Percentiles rank a stretch among this genome's conserved stretches.
phyloP scores from a whole-genome alignment of 2,888 invertebrate genomes.

The Danaus chrysippus region DNA sequence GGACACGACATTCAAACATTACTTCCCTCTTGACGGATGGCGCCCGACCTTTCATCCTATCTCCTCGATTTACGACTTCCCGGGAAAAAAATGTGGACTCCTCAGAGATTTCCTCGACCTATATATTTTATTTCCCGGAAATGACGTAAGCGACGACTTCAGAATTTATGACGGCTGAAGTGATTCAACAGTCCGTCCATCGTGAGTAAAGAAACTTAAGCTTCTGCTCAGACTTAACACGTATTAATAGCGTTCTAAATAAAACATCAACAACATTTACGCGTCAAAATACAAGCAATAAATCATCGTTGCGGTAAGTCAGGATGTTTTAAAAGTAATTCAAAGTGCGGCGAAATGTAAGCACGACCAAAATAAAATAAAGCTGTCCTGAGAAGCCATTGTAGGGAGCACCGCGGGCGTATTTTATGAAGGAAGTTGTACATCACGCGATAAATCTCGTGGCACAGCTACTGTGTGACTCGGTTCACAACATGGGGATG shows the following conservation, averaged over 20 bases:
- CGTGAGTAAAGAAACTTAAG: background rate
- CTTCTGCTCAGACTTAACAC: too few species aligned
- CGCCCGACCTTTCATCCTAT: slow-evolving; percentile 27
- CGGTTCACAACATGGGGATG: slow-evolving; percentile 34
- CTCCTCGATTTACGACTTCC: slow-evolving; percentile 49
- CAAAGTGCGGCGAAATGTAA: slow-evolving; percentile 24
- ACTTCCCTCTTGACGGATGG: slow-evolving; percentile 23
- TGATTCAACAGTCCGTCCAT: slow-evolving; percentile 14
- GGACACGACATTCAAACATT: slow-evolving; percentile 22
- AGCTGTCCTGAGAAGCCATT: slow-evolving; percentile 23
- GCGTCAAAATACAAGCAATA: background rate
- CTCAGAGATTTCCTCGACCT: slow-evolving; percentile 58
- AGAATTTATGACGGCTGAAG: slow-evolving; percentile 46
- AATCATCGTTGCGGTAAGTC: background rate
- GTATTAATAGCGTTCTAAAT: too few species aligned
- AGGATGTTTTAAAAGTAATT: slow-evolving; percentile 11
- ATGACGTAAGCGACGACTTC: slow-evolving; percentile 53
- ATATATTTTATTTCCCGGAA: slow-evolving; percentile 64
- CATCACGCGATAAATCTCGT: slow-evolving; percentile 66
- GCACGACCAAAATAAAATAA: slow-evolving; percentile 37
- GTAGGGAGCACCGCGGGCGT: slow-evolving; percentile 39
- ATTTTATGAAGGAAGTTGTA: slow-evolving; percentile 69
- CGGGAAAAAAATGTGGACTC: slow-evolving; percentile 58
- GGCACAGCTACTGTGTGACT: slow-evolving; percentile 39
- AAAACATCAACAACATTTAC: too few species aligned